Percentiles rank a stretch among this genome's conserved stretches.
Evolutionary conservation across 2,113 vertebrate genomes (phyloP).

Genomic region (Neodontobutis hainanensis): DNA sequence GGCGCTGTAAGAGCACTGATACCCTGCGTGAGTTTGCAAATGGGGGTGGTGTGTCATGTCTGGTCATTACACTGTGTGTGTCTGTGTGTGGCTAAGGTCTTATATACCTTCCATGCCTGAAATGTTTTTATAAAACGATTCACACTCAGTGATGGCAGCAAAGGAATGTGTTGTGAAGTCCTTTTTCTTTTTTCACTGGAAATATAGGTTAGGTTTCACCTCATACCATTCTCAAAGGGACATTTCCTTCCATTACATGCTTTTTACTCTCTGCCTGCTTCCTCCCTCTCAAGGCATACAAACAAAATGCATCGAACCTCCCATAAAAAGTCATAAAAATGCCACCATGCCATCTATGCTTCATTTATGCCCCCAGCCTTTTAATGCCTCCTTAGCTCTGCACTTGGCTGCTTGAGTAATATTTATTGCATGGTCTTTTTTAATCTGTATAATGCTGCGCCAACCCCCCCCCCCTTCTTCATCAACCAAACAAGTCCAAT

Average conservation of each 20-base stretch:
- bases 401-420: constrained; percentile 65
- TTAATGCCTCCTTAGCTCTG: constrained; percentile 51
- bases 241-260: constrained; percentile 37
- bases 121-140: constrained; percentile 5
- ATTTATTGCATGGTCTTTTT: constrained; percentile 71
- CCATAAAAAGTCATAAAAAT: constrained; percentile 43
- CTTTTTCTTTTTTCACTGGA: constrained; percentile 9
- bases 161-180: constrained; percentile 3
- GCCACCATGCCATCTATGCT: constrained; percentile 16
- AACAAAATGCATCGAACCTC: constrained; percentile 50
- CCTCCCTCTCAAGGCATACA: constrained; percentile 12
- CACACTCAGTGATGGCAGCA: constrained; percentile 4
- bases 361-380: constrained; percentile 26
- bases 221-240: constrained; percentile 20
- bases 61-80: constrained; percentile 11
- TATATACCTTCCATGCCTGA: constrained; percentile 11
- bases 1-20: constrained; percentile 51
- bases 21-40: constrained; percentile 30
- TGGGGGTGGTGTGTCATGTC: constrained; percentile 25
- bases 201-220: constrained; percentile 37
- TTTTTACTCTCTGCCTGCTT: not conserved
- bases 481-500: constrained; percentile 71
- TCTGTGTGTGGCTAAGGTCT: constrained; percentile 17
- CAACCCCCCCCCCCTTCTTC: constrained; percentile 14
- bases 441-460: constrained; percentile 46